Conservation (phyloP, 2,888 invertebrate species). For the Tuta absoluta region DNA sequence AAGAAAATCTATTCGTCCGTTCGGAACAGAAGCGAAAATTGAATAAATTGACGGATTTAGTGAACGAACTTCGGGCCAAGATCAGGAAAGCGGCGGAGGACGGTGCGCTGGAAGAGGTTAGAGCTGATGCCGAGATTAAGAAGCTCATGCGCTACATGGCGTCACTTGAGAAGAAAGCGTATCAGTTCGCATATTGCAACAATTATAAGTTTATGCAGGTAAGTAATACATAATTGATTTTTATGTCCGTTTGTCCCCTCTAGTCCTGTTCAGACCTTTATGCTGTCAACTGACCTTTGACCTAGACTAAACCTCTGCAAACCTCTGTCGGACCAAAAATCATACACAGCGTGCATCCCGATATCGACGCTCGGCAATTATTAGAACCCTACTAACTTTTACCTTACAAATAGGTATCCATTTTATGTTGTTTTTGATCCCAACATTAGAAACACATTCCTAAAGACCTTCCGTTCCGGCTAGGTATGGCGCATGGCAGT, state of each 20-base stretch:
- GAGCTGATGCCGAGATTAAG: constrained; percentile 85
- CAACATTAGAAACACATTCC: background rate
- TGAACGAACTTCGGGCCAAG: constrained; percentile 84
- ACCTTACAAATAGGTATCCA: no score
- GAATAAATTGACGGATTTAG: constrained; percentile 87
- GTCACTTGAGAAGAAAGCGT: constrained; percentile 86
- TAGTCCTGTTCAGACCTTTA: no score
- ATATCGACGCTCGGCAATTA: no score
- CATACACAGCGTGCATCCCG: no score
- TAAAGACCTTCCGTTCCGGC: background rate
- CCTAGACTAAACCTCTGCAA: no score
- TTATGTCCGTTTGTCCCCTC: background rate
- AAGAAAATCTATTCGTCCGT: constrained; percentile 90
- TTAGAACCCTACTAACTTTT: no score
- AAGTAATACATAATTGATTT: background rate
- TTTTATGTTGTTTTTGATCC: no score
- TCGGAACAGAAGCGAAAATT: constrained; percentile 89
- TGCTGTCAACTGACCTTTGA: background rate
- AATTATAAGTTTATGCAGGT: constrained; percentile 81
- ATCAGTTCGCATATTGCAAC: constrained; percentile 84
- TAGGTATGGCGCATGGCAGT: constrained; percentile 71
- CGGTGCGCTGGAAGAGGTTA: constrained; percentile 84
- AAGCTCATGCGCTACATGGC: constrained; percentile 84
- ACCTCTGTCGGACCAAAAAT: no score
- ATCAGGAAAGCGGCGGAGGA: constrained; percentile 84